These are phyloP conservation scores for Clarias fuscus DNA, from an alignment of 2,797 vertebrate genomes.

Conservation along the genomic window DNA sequence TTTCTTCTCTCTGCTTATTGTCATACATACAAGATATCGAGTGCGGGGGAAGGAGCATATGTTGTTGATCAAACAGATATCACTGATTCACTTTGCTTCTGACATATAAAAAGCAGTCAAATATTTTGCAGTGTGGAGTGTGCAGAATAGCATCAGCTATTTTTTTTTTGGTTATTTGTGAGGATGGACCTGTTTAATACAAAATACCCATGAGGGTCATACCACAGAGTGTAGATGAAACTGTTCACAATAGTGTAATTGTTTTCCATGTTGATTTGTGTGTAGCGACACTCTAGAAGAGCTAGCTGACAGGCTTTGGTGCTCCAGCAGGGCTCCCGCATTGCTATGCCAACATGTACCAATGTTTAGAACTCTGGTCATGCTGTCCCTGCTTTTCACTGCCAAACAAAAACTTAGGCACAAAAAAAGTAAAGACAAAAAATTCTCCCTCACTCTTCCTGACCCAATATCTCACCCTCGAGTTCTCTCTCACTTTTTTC, in stretches of 20 bases:
- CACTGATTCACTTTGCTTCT: conserved; percentile 55
- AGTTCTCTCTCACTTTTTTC: conserved; percentile 26
- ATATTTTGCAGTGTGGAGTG: conserved; percentile 66
- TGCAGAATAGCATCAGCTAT: conserved; percentile 35
- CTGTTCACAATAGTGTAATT: conserved; percentile 57
- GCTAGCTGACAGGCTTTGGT: conserved; percentile 66
- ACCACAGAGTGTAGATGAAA: conserved; percentile 27
- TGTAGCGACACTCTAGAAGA: conserved; percentile 64
- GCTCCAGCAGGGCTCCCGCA: conserved; percentile 72
- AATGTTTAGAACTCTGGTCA: conserved; percentile 72
- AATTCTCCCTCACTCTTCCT: conserved; percentile 27
- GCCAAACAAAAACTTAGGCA: conserved; percentile 65
- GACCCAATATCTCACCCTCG: conserved; percentile 39
- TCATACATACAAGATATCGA: conserved; percentile 68
- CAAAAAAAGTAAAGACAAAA: conserved; percentile 44
- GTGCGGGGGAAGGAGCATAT: conserved; percentile 73
- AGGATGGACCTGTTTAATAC: conserved; percentile 35
- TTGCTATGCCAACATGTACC: conserved; percentile 69
- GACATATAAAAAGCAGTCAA: conserved; percentile 67
- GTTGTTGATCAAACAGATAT: conserved; percentile 73
- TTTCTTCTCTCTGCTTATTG: conserved; percentile 65
- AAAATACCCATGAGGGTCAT: conserved; percentile 29
- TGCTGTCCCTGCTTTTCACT: conserved; percentile 68
- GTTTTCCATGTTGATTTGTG: conserved; percentile 60
- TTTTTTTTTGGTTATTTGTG: conserved; percentile 30